Conservation (phyloP, 2,797 vertebrate genomes). For the Takifugu ocellatus region DNA sequence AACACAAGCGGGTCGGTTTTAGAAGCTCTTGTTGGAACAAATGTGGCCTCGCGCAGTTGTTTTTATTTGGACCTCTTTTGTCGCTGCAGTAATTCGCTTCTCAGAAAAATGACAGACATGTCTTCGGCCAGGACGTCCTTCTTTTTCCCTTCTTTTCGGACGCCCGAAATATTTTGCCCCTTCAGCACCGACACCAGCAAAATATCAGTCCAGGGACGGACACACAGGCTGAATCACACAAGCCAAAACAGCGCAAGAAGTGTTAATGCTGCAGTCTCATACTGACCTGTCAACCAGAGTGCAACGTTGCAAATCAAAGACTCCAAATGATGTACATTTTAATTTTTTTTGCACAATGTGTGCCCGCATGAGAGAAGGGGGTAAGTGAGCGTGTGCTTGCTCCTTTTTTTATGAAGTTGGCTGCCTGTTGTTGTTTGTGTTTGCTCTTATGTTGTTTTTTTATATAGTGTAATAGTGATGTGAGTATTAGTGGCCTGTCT, state of each 20-base stretch:
- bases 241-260: background rate
- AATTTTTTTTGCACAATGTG: too few relatives aligned
- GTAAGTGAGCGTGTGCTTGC: too few relatives aligned
- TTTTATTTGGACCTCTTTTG: constrained; percentile 41
- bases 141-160: constrained; percentile 69
- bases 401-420: too few relatives aligned
- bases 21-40: background rate
- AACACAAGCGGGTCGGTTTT: background rate
- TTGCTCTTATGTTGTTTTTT: too few relatives aligned
- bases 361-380: background rate
- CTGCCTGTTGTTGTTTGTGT: too few relatives aligned
- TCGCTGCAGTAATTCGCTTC: constrained; percentile 63
- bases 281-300: too few relatives aligned
- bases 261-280: background rate
- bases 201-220: constrained; percentile 72
- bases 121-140: constrained; percentile 67
- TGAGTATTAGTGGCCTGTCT: too few relatives aligned
- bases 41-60: background rate
- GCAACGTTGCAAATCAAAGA: too few relatives aligned
- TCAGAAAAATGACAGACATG: constrained; percentile 66
- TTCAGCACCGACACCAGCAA: constrained; percentile 76
- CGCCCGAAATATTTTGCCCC: constrained; percentile 76
- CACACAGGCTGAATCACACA: constrained; percentile 61
- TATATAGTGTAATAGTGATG: too few relatives aligned
- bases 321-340: too few relatives aligned